These are phyloP conservation scores for Menura novaehollandiae DNA, from an alignment of 2,113 vertebrate genomes.

Conservation along the genomic window DNA sequence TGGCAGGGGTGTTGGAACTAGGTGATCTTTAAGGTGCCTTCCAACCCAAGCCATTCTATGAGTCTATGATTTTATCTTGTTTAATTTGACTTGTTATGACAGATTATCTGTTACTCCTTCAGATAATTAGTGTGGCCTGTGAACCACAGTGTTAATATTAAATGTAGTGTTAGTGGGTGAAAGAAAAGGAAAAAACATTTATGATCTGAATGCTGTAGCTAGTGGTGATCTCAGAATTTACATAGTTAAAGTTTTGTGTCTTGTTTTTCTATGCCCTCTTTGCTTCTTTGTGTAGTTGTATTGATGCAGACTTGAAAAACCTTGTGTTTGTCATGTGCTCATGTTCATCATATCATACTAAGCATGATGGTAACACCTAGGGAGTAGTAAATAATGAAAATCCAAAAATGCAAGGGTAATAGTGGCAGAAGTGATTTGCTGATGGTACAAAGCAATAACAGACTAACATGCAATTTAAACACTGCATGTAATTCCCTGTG, in stretches of 20 bases:
- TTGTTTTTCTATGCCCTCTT: not conserved
- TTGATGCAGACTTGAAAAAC: not conserved
- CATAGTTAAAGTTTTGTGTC: not conserved
- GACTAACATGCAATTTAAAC: not conserved
- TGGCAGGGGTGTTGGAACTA: not conserved
- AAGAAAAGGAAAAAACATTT: not conserved
- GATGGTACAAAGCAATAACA: not conserved
- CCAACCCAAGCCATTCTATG: not conserved
- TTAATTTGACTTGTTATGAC: not conserved
- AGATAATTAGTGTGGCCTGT: not conserved
- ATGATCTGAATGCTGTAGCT: not conserved
- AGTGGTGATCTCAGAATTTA: not conserved
- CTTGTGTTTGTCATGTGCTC: not conserved
- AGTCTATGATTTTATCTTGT: not conserved
- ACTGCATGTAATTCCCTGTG: not conserved
- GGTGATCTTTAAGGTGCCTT: not conserved
- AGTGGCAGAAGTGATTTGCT: not conserved
- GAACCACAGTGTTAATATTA: not conserved
- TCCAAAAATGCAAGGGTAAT: not conserved
- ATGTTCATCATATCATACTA: rapidly evolving
- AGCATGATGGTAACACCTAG: not conserved
- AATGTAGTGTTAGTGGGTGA: not conserved
- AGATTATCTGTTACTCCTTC: not conserved
- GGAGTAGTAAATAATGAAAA: not conserved
- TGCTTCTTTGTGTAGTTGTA: not conserved